Evolutionary conservation across 2,888 invertebrate species (phyloP), one percentile per base, ranked within the genome.

Genomic region (Drosophila histrio): DNA sequence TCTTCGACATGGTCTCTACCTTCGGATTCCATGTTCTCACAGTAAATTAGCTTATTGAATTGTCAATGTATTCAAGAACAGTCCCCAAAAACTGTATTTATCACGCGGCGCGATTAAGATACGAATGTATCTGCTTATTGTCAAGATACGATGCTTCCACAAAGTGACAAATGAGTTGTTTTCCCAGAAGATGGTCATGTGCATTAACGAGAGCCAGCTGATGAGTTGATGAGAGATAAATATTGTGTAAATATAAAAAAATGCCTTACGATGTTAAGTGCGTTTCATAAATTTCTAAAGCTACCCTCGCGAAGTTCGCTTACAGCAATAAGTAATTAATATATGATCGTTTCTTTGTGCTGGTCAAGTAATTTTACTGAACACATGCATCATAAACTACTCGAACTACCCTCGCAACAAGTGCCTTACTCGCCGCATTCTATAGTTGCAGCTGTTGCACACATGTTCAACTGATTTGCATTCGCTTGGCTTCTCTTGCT

Each of bases 381-480:
- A 4, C n/a, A 6, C 32, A 32, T 11, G 1, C 7, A 13, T 36
- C 32, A 7, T n/a, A 9, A 36, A 63, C 36, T 54, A 7, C 2
- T 44, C 28, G 4, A 60, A 6, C 53, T 38, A 15, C 67, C 39
- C 67, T 41, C 52, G 61, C 15, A 13, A 38, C 47, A 68, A 78
- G 60, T 71, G 53, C 28, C 32, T 47, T 53, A 34, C 44, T 38
- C 26, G 52, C 36, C 28, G 43, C 54, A 30, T 41, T 30, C 39
- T 21, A 34, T 41, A 28, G 46, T 41, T 72, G 79, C 79, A 84
- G 79, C 81, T 79, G 79, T 67, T 81, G 74, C 69, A 80, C 85
- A 79, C 70, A 79, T 79, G 79, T 80, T 69, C 30, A 22, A 63
- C 46, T 59, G 50, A 54, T 79, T 69, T 66, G 63, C 69, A 74